phyloP scores from a whole-genome alignment of 2,888 invertebrate genomes.

The Macrophya annulata region DNA sequence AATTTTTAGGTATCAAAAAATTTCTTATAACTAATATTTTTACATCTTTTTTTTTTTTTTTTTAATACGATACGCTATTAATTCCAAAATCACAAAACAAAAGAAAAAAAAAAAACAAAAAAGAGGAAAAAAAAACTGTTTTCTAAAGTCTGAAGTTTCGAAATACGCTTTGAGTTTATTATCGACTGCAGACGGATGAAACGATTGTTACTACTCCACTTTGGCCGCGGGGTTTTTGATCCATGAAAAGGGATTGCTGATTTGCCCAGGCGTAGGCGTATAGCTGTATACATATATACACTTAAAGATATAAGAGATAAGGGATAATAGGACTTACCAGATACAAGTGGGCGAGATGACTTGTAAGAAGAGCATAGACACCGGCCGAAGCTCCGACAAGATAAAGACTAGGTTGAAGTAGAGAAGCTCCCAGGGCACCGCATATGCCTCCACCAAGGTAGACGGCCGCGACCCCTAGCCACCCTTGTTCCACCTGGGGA shows the following conservation, averaged over 20 bases:
- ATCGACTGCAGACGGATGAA: not conserved
- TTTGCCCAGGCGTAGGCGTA: not conserved
- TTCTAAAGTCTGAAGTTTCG: not conserved
- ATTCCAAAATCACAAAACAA: too few species aligned
- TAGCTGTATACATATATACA: not conserved
- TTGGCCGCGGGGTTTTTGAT: not conserved
- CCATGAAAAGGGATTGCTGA: not conserved
- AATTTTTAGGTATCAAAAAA: not conserved
- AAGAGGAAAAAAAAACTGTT: not conserved
- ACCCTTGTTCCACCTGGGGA: constrained; percentile 86
- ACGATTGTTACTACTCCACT: not conserved
- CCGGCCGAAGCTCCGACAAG: constrained; percentile 95
- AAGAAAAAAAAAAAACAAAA: not conserved
- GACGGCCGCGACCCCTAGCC: constrained; percentile 85
- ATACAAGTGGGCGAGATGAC: constrained; percentile 92
- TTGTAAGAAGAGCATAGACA: constrained; percentile 93
- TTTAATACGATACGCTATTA: too few species aligned
- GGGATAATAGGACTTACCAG: constrained; percentile 80
- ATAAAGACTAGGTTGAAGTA: constrained; percentile 87
- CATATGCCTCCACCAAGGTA: constrained; percentile 90
- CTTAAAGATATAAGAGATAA: not conserved
- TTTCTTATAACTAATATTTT: not conserved
- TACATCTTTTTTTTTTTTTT: not conserved
- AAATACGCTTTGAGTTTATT: not conserved
- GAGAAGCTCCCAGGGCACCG: constrained; percentile 88